Base-by-base conservation (phyloP, 2,888 invertebrate genomes). In the Ypsolopha sequella region DNA sequence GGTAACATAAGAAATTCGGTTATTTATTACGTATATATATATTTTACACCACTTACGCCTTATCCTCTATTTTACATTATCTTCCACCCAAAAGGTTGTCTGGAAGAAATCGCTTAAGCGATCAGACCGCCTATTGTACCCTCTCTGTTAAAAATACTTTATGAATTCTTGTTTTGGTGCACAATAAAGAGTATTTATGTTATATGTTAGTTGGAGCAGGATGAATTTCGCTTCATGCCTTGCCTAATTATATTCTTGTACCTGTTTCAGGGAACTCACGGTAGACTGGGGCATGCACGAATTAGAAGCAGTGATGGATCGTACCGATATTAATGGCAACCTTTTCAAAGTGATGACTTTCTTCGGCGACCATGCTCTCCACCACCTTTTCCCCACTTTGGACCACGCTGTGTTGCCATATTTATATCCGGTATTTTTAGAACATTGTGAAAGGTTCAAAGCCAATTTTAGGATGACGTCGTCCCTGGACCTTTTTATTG, bases 231-330 rank as follows among this genome's bases (percentile, higher is more conserved):
- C 4, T 24, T 24, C 4, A 24, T 24, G 24, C 24, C 4, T 24
- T 24, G 24, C 24, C 50, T 52, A 36, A 39, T 36, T 36, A 45
- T 54, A 49, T 54, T n/a, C 43, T 34, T 44, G 34, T 38, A 48
- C 11, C 2, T 8, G 53, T 66, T 78, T 50, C 62, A 90, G 91
- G 50, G 70, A 68, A 1, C 54, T 62, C 1, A 75, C 66, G 14
- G 63, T 88, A 9, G 95, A 95, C 64, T 95, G 94, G 93, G 95
- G 94, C 0, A 76, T 95, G 36, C 89, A 91, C 60, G 92, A 94
- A 70, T 64, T 95, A 48, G 93, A 94, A 66, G 90, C 94, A 0
- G 91, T 93, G 0, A 89, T 92, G 63, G 95, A 94, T 65, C 88
- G 94, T 38, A 81, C 81, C 2, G 91, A 93, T 53, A 84, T 93